Base-by-base conservation (phyloP, 2,888 invertebrate genomes). In the Pyrgus malvae region DNA sequence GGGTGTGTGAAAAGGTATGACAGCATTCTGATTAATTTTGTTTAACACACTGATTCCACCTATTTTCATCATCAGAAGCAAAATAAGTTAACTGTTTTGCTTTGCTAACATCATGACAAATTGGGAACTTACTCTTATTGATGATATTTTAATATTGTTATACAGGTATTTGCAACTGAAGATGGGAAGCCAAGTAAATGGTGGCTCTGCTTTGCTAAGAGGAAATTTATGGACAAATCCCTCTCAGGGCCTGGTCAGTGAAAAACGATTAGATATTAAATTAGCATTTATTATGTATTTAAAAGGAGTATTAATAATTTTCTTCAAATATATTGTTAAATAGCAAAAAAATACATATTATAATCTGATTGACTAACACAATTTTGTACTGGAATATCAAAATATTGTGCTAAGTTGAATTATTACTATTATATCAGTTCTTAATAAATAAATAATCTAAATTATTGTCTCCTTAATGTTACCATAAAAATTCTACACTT, bases 181-280 rank as follows among this genome's bases (percentile, higher is more conserved):
- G 97, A 97, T 78, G 98, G 98, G 5, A 98, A 98, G 74, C 98
- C 99, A 6, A 98, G 97, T 78, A 99, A 99, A 89, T 99, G 99
- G 99, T 99, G 99, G 99, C 91, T 99, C 54, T 99, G 99, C 80
- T 99, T 99, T 90, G 96, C 98, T 21, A 98, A 98, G 79, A 98
- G 98, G 93, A 98, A 98, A 92, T 99, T 99, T 81, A 99, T 99
- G 99, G 99, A 99, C 81, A 99, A 99, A 80, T 98, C 98, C 21
- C 91, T 99, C 21, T 95, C 97, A 25, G 96, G 95, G 0, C 97
- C 97, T 1, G 98, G 98, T 35, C 95, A 95, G 78, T 95, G 85
- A 92, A 65, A 40, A 48, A 19, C 19, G 29, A 12, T 31, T 19
- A 3, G 2, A 9, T 12, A 19, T 12, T 37, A 33, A 50, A 46